These are phyloP conservation scores for Epinephelus cyanopodus DNA, from an alignment of 2,113 vertebrate genomes.

Conservation along the genomic window DNA sequence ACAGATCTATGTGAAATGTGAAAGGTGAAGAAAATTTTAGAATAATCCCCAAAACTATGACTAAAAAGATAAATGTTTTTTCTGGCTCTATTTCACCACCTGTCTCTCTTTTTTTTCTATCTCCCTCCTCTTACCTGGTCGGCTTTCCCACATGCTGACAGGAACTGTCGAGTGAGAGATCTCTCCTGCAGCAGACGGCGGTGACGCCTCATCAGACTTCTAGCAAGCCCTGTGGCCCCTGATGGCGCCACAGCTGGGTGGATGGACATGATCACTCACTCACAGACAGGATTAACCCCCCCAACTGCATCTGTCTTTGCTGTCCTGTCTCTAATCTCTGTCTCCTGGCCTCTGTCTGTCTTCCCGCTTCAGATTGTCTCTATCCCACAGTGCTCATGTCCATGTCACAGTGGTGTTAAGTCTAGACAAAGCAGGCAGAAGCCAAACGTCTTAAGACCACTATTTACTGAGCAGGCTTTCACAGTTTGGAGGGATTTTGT, in stretches of 20 bases:
- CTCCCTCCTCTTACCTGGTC: slow-evolving; percentile 51
- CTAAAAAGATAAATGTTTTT: slow-evolving; percentile 11
- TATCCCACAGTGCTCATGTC: slow-evolving; percentile 69
- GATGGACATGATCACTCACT: slow-evolving; percentile 84
- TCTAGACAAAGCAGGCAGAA: slow-evolving; percentile 59
- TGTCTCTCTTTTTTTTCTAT: not conserved
- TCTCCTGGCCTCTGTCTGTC: slow-evolving; percentile 75
- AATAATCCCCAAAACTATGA: slow-evolving; percentile 34
- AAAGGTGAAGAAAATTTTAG: slow-evolving; percentile 24
- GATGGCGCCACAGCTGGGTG: slow-evolving; percentile 83
- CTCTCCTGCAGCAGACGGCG: slow-evolving; percentile 69
- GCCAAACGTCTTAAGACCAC: slow-evolving; percentile 50
- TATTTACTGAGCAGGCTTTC: slow-evolving; percentile 55
- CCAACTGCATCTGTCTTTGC: slow-evolving; percentile 67
- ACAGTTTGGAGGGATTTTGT: slow-evolving; percentile 32
- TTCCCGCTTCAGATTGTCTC: slow-evolving; percentile 61
- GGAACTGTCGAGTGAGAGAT: slow-evolving; percentile 72
- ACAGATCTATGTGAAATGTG: slow-evolving; percentile 24
- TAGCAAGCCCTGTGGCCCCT: slow-evolving; percentile 81
- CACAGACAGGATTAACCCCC: slow-evolving; percentile 83
- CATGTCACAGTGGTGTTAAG: slow-evolving; percentile 71
- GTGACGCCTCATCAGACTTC: slow-evolving; percentile 85
- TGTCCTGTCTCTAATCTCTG: slow-evolving; percentile 75
- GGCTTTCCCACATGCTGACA: slow-evolving; percentile 65
- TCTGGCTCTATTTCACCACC: not conserved